A percentile compares a stretch with the other conserved stretches of the same genome.
These are phyloP conservation scores for Watsonalla cultraria DNA, from an alignment of 2,888 invertebrate species.

Conservation along the genomic window DNA sequence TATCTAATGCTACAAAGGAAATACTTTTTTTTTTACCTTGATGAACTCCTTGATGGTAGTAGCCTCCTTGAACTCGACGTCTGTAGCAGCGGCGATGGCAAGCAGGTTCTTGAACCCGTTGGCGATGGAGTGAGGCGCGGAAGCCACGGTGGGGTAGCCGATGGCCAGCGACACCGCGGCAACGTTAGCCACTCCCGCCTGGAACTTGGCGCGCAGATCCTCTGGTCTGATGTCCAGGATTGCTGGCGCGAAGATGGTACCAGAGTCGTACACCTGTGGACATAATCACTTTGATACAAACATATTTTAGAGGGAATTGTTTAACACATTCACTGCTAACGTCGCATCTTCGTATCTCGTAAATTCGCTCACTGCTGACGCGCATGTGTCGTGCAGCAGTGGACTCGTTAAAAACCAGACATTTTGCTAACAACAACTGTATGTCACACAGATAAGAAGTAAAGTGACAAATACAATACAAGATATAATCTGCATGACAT, in stretches of 20 bases:
- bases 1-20: too few relatives aligned
- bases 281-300: not conserved
- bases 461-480: slow-evolving; percentile 13
- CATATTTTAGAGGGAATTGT: too few relatives aligned
- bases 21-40: slow-evolving; percentile 76
- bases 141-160: slow-evolving; percentile 97
- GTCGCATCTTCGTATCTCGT: too few relatives aligned
- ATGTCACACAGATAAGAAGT: slow-evolving; percentile 10
- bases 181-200: slow-evolving; percentile 95
- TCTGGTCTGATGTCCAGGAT: slow-evolving; percentile 99
- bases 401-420: too few relatives aligned
- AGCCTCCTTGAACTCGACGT: slow-evolving; percentile 97
- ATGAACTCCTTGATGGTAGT: slow-evolving; percentile 94
- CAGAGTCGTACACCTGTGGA: slow-evolving; percentile 94
- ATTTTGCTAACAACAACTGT: slow-evolving; percentile 4
- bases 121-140: slow-evolving; percentile 97
- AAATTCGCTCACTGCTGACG: too few relatives aligned
- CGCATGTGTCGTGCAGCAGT: too few relatives aligned
- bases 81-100: slow-evolving; percentile 97
- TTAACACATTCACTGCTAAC: too few relatives aligned
- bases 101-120: slow-evolving; percentile 99
- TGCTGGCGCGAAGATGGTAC: slow-evolving; percentile 97
- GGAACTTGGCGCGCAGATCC: slow-evolving; percentile 93
- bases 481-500: slow-evolving; percentile 18
- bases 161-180: slow-evolving; percentile 95